A percentile compares a stretch with the other conserved stretches of the same genome.
phyloP scores from a whole-genome alignment of 2,113 vertebrate species.

The Ginglymostoma cirratum region DNA sequence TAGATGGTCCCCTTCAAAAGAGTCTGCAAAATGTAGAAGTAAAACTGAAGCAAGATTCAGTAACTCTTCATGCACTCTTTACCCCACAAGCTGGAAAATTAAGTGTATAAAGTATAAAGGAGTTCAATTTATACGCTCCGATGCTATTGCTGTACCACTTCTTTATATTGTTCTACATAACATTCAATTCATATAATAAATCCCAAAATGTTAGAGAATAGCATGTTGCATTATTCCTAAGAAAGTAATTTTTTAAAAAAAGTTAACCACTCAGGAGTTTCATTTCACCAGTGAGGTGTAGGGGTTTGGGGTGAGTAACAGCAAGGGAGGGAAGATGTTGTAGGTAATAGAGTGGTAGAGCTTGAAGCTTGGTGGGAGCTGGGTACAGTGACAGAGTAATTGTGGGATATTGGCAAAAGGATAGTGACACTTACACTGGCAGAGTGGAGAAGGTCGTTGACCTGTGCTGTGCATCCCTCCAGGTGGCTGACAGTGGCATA shows the following conservation, averaged over 20 bases:
- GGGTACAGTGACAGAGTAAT: no score
- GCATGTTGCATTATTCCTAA: background rate
- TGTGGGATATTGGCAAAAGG: no score
- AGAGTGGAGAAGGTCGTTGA: no score
- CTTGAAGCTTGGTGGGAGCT: no score
- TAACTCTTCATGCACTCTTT: background rate
- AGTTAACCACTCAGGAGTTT: background rate
- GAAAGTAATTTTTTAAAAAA: background rate
- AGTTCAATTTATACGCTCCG: background rate
- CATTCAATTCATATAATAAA: background rate
- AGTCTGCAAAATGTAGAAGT: background rate
- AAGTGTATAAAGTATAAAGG: background rate
- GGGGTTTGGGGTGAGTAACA: no score
- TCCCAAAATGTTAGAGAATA: background rate
- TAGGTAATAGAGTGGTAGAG: no score
- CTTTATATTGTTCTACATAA: background rate
- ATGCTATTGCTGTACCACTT: background rate
- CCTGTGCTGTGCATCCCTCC: no score
- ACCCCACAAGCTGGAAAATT: background rate
- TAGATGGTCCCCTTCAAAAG: background rate
- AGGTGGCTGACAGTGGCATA: no score
- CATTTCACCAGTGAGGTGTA: background rate
- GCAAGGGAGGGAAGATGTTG: no score
- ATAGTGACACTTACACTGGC: no score
- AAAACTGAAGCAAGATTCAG: background rate